Base-by-base conservation (phyloP, 1,140 invertebrate genomes). In the Dendrolimus kikuchii region DNA sequence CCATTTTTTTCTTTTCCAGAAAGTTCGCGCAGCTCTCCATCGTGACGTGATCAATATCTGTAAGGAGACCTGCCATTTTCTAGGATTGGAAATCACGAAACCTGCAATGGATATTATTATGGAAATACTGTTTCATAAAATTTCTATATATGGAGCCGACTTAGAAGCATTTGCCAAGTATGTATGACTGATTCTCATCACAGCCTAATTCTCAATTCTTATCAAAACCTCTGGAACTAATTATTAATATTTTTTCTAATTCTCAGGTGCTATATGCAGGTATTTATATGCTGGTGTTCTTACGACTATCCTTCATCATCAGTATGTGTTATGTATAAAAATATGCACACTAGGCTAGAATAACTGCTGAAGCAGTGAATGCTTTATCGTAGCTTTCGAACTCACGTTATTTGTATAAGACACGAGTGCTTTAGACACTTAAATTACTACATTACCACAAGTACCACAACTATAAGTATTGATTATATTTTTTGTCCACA, bases 151-250 rank as follows among this genome's bases (percentile, higher is more conserved):
- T 60, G 84, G 68, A n/a, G 44, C 72, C 6, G 89, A 90, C 72
- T 81, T 90, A 55, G 89, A 90, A 74, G 81, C 80, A 37, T 90
- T 90, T 76, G 83, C 88, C 6, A 90, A 89, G 89, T 90, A 78
- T 52, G 69, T 75, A 49, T 55, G 6, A 38, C 38, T 41, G 46
- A 43, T 4, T 48, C 6, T 48, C 4, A 4, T 9, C 40, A 5
- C 7, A 23, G 6, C 55, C 23, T 23, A 23, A 23, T 23, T 23
- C 23, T 53, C 40, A n/a, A 36, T 36, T 49, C 36, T 48, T 42
- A 42, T 36, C 6, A 43, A 43, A 39, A 36, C 36, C 5, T 49
- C n/a, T 38, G n/a, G 7, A 10, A 48, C 5, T 48, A 5, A 38
- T 38, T 48, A 37, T 48, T 48, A 51, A 23, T 23, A 23, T 23